These are phyloP conservation scores for Lepidostoma basale DNA, from an alignment of 1,140 invertebrate species.

Conservation along the genomic window DNA sequence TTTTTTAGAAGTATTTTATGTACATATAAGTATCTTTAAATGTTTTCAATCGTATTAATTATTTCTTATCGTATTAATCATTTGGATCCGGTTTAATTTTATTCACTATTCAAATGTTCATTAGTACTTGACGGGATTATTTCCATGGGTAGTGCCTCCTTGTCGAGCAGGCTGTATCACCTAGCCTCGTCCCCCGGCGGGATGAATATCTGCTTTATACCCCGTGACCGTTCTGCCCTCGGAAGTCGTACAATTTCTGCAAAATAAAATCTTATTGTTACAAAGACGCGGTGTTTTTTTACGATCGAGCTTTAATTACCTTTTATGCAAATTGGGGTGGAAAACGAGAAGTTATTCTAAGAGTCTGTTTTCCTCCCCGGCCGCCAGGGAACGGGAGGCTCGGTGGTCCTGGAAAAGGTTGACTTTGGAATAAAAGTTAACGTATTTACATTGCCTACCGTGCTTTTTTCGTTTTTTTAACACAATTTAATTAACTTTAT, in stretches of 20 bases:
- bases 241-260: not conserved
- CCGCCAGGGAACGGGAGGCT: not conserved
- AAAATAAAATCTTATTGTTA: conserved; percentile 42
- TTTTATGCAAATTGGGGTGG: conserved; percentile 40
- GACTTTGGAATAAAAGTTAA: not conserved
- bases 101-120: no score
- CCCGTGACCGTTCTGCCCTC: conserved; percentile 31
- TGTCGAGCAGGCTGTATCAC: no score
- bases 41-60: no score
- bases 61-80: no score
- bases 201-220: conserved; percentile 38
- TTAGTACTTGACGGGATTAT: no score
- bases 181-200: conserved; percentile 4
- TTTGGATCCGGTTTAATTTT: no score
- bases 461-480: no score
- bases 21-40: no score
- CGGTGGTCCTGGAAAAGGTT: not conserved
- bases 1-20: no score
- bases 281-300: conserved; percentile 29
- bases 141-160: no score
- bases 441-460: no score
- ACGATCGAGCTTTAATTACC: conserved; percentile 39
- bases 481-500: no score
- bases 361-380: not conserved
- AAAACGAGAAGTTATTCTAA: conserved; percentile 11